Evolutionary conservation across 2,797 vertebrate species (phyloP).

Genomic region (Pelochelys cantorii): DNA sequence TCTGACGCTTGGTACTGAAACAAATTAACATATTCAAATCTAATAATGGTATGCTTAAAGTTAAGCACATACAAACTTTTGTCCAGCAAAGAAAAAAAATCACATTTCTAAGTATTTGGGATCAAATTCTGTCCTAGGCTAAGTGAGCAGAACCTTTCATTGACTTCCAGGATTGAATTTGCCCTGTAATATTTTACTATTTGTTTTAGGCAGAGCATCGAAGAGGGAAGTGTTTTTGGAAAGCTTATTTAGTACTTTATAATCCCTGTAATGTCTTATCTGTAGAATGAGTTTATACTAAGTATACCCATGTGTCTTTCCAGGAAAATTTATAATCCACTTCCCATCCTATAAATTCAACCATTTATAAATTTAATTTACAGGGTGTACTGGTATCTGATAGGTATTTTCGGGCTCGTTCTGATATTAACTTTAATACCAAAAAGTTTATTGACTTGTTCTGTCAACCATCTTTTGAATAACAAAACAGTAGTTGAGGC

Average conservation of each 20-base stretch:
- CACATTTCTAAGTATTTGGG: slow-evolving; percentile 7
- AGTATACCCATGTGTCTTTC: neutral
- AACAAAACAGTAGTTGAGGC: neutral
- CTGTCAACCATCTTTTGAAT: neutral
- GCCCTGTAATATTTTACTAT: neutral
- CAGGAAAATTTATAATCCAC: neutral
- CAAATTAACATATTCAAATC: neutral
- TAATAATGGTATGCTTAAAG: neutral
- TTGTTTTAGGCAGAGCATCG: slow-evolving; percentile 6
- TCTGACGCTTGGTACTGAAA: slow-evolving; percentile 17
- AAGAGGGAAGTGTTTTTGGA: neutral
- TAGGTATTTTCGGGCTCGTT: neutral
- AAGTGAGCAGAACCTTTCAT: neutral
- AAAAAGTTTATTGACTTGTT: neutral
- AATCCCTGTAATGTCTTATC: neutral
- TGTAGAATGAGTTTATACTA: neutral
- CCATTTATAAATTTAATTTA: neutral
- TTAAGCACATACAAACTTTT: slow-evolving; percentile 25
- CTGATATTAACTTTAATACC: neutral
- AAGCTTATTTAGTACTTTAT: neutral
- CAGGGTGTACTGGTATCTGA: neutral
- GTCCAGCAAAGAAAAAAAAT: neutral
- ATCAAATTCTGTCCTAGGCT: neutral
- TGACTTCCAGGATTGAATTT: slow-evolving; percentile 9
- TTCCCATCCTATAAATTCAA: neutral